Evolutionary conservation across 2,113 vertebrate species (phyloP).

Genomic region (Sigmodon hispidus): DNA sequence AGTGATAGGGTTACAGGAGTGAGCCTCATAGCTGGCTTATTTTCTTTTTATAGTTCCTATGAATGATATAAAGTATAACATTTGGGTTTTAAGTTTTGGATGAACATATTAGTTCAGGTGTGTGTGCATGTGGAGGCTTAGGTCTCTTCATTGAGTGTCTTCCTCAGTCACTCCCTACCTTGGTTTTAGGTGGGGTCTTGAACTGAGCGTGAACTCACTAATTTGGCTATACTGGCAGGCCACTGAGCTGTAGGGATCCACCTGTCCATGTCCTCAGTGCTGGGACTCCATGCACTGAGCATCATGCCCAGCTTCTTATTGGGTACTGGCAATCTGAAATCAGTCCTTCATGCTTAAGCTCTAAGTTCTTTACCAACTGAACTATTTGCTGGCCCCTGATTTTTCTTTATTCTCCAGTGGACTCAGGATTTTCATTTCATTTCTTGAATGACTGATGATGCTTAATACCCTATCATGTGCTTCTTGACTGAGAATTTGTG

Average conservation of each 20-base stretch:
- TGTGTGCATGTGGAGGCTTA: not conserved
- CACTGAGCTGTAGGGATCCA: not conserved
- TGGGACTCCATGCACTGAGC: not conserved
- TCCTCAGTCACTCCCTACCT: not conserved
- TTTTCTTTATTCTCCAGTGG: not conserved
- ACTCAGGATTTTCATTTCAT: conserved; percentile 26
- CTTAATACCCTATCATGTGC: not conserved
- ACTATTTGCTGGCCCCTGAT: not conserved
- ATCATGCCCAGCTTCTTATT: not conserved
- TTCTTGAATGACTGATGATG: conserved; percentile 11
- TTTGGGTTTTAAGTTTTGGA: not conserved
- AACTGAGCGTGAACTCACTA: not conserved
- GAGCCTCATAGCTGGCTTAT: not conserved
- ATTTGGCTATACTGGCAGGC: not conserved
- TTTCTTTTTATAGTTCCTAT: not conserved
- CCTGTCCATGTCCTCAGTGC: not conserved
- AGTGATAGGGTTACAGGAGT: not conserved
- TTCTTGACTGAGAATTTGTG: not conserved
- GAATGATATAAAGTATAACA: not conserved
- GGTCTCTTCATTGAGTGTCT: not conserved
- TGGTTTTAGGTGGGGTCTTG: not conserved
- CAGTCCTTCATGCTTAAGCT: not conserved
- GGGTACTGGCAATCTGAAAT: not conserved
- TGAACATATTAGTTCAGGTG: not conserved
- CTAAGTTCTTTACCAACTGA: not conserved